Percentiles rank a stretch among this genome's conserved stretches.
Conservation (phyloP, 2,888 invertebrate genomes). For the Stenoptilia bipunctidactyla region DNA sequence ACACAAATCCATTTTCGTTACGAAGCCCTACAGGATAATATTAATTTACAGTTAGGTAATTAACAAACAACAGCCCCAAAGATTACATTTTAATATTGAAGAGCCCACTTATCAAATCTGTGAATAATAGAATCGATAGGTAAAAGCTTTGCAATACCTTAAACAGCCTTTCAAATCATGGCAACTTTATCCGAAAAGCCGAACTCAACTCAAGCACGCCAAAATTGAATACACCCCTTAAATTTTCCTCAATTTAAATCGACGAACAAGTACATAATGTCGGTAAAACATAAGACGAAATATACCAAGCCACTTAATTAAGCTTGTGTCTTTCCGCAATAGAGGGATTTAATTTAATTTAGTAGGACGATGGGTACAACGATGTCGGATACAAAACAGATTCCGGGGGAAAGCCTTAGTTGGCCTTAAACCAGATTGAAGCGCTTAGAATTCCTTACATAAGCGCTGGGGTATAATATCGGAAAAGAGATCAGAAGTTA, state of each 20-base stretch:
- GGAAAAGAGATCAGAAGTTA: slow-evolving; percentile 71
- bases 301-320: slow-evolving; percentile 1
- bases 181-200: too few relatives aligned
- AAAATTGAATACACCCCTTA: too few relatives aligned
- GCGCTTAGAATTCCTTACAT: slow-evolving; percentile 65
- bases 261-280: not conserved
- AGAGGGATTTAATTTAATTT: slow-evolving; percentile 13
- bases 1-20: too few relatives aligned
- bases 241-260: too few relatives aligned
- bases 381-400: slow-evolving; percentile 28
- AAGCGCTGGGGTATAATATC: slow-evolving; percentile 64
- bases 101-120: too few relatives aligned
- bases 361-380: slow-evolving; percentile 17
- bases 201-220: too few relatives aligned
- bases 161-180: not conserved
- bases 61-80: too few relatives aligned
- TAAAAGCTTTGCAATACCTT: slow-evolving; percentile 2
- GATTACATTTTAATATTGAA: too few relatives aligned
- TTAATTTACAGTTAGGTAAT: too few relatives aligned
- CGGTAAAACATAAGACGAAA: not conserved
- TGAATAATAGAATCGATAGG: not conserved
- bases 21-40: too few relatives aligned
- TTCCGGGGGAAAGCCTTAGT: slow-evolving; percentile 40
- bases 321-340: slow-evolving; percentile 13
- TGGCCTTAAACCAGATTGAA: slow-evolving; percentile 61